Conservation (phyloP, 1,140 invertebrate species). For the Matsumurasca onukii region DNA sequence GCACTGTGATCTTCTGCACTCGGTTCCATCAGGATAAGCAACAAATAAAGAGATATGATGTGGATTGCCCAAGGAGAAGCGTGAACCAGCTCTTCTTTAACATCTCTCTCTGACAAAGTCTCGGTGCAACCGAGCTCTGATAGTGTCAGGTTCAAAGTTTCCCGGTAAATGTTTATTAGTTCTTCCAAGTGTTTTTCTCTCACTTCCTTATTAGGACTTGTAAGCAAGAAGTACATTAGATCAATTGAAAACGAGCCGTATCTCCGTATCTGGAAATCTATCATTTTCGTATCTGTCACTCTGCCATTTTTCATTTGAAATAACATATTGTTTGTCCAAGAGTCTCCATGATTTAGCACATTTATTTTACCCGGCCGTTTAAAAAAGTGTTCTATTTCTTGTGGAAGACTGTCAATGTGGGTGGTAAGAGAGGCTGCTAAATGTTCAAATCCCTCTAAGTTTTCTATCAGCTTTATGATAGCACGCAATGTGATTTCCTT, state of each 20-base stretch:
- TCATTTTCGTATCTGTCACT: conserved; percentile 16
- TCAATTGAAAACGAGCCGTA: conserved; percentile 36
- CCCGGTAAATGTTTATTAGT: conserved; percentile 1
- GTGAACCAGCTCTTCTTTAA: conserved; percentile 12
- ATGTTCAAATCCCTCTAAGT: neutral
- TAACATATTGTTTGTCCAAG: conserved; percentile 40
- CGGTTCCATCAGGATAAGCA: neutral
- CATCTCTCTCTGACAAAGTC: neutral
- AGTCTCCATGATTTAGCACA: conserved; percentile 40
- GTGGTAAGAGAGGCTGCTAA: neutral
- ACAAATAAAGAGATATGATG: neutral
- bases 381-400: neutral
- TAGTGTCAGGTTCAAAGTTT: conserved; percentile 19
- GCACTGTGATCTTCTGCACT: neutral
- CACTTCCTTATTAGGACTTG: conserved; percentile 19
- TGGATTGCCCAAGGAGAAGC: neutral
- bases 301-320: conserved; percentile 29
- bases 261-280: conserved; percentile 32
- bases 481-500: neutral
- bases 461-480: neutral
- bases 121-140: neutral
- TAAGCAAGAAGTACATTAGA: conserved; percentile 35
- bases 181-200: neutral
- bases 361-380: conserved; percentile 10
- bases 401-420: neutral